Conservation (phyloP, 1,140 invertebrate genomes). For the Drosophila parabipectinata region DNA sequence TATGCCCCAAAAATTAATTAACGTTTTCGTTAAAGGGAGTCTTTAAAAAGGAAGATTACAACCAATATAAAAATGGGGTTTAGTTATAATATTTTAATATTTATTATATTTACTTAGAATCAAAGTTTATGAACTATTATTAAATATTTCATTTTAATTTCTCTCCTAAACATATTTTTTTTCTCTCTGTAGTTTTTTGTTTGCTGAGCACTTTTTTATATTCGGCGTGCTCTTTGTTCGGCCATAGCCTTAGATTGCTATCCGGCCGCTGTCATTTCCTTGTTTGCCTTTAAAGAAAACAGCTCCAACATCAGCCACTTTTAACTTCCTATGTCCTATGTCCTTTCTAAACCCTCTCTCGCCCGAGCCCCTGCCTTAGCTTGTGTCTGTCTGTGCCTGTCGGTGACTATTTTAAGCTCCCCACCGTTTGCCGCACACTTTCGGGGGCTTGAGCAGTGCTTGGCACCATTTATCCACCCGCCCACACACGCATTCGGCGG, state of each 20-base stretch:
- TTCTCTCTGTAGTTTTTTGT: conserved; percentile 6
- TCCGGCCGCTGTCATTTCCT: conserved; percentile 60
- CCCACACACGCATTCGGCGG: conserved; percentile 12
- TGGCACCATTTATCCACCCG: conserved; percentile 57
- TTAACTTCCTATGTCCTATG: conserved; percentile 6
- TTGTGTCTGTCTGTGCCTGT: conserved; percentile 52
- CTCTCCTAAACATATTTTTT: neutral
- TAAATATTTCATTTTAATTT: neutral
- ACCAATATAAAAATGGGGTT: too few relatives aligned
- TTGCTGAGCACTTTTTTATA: conserved; percentile 35
- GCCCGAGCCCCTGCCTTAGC: conserved; percentile 10
- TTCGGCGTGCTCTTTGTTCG: conserved; percentile 37
- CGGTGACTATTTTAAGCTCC: conserved; percentile 54
- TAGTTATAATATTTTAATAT: neutral
- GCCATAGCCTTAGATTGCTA: conserved; percentile 45
- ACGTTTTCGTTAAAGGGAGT: neutral
- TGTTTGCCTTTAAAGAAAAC: conserved; percentile 47
- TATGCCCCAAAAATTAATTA: conserved; percentile 1
- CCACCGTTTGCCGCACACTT: conserved; percentile 41
- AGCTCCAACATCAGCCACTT: conserved; percentile 38
- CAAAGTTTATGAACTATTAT: neutral
- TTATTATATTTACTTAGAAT: neutral
- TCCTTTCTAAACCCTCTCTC: conserved; percentile 1
- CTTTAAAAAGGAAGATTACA: too few relatives aligned
- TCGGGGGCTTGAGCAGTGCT: conserved; percentile 51